A percentile compares a stretch with the other conserved stretches of the same genome.
Evolutionary conservation across 2,797 vertebrate genomes (phyloP).

Genomic region (Sebastes aleutianus): DNA sequence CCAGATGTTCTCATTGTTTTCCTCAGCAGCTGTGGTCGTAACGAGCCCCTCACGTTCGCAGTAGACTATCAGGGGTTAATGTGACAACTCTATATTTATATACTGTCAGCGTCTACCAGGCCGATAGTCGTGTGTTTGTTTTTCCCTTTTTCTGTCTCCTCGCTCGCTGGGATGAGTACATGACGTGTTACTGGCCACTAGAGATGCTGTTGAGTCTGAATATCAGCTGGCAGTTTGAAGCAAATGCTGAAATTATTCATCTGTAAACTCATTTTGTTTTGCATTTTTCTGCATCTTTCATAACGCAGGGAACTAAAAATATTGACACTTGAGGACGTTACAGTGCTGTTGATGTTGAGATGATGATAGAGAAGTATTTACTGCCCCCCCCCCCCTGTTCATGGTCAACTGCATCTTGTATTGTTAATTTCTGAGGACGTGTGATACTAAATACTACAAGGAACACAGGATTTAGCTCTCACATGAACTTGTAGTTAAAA

Average conservation of each 20-base stretch:
- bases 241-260: neutral
- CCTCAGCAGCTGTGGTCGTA: neutral
- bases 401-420: neutral
- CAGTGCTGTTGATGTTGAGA: neutral
- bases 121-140: neutral
- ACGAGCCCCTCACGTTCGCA: neutral
- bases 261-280: neutral
- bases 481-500: neutral
- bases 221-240: neutral
- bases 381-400: neutral
- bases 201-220: slow-evolving; percentile 25
- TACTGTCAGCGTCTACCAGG: neutral
- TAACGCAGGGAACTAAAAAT: neutral
- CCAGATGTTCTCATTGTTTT: neutral
- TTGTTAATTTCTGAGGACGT: neutral
- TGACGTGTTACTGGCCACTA: slow-evolving; percentile 56
- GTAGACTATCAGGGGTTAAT: slow-evolving; percentile 7
- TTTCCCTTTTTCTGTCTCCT: neutral
- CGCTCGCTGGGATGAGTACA: neutral
- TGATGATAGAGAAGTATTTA: too few relatives aligned
- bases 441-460: neutral
- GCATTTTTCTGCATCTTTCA: neutral
- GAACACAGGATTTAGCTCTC: neutral
- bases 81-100: slow-evolving; percentile 48
- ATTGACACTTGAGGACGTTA: neutral